Percentiles rank a stretch among this genome's conserved stretches.
These are phyloP conservation scores for Galeopsomyia nigrocyanea DNA, from an alignment of 2,888 invertebrate species.

Conservation along the genomic window DNA sequence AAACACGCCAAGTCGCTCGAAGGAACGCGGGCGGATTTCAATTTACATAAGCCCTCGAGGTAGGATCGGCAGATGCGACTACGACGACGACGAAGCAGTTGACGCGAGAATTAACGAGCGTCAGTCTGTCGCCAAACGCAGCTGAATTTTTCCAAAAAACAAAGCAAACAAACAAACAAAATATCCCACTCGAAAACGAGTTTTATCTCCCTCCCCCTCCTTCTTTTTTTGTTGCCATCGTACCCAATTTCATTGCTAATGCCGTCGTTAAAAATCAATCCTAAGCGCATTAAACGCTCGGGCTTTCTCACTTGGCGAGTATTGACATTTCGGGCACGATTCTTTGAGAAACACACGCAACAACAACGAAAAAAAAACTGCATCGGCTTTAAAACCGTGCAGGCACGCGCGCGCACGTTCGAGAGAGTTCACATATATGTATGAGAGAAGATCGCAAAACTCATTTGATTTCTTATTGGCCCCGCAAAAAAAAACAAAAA, in stretches of 20 bases:
- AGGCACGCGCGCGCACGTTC: conserved; percentile 9
- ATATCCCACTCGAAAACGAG: too few species aligned
- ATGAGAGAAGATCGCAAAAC: background rate
- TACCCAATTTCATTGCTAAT: conserved; percentile 25
- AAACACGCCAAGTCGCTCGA: conserved; percentile 24
- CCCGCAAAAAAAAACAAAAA: background rate
- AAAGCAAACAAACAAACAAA: too few species aligned
- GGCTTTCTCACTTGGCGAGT: conserved; percentile 27
- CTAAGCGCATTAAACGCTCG: conserved; percentile 23
- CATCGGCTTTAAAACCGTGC: background rate
- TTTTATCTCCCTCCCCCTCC: too few species aligned
- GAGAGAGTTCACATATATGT: background rate
- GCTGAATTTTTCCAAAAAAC: too few species aligned
- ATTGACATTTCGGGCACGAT: conserved; percentile 64
- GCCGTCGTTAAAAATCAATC: conserved; percentile 45
- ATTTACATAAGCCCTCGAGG: conserved; percentile 55
- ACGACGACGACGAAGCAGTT: background rate
- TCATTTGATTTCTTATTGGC: too few species aligned
- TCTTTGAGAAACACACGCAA: conserved; percentile 58
- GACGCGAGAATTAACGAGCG: conserved; percentile 32
- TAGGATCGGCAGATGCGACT: conserved; percentile 50
- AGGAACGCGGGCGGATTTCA: conserved; percentile 52
- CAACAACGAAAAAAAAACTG: conserved; percentile 56
- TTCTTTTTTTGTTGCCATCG: too few species aligned
- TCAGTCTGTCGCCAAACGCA: background rate